Evolutionary conservation across 2,888 invertebrate species (phyloP), one percentile per base, ranked within the genome.

Genomic region (Melangyna quadrimaculata): DNA sequence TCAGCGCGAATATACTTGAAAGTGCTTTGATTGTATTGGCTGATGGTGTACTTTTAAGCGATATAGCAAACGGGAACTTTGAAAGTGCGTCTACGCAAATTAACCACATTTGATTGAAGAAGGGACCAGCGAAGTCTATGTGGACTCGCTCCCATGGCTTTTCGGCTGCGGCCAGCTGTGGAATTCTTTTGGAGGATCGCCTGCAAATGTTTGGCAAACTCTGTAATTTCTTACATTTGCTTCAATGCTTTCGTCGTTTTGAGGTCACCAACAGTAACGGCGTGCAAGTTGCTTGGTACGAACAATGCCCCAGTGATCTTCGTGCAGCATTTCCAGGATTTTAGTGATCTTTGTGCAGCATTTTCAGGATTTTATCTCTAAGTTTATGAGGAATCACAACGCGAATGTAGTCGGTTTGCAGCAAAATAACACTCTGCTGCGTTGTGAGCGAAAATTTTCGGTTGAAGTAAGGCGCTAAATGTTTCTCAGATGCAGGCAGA

Each of bases 11-110:
- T 1, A 40, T 14, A 35, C 6, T 57, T 37, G 12, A 29, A 35
- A 45, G 29, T 9, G 74, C 53, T 57, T 57, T 78, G 22, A 89
- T 73, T 3, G 88, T 89, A 67, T 84, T 88, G 3, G 78, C 63
- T 12, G 88, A 75, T 79, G 88, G 88, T n/a, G 78, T 71, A 43
- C 87, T 65, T 40, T 75, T 82, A 35, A 87, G 63, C 51, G 74
- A 48, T 6, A 71, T 57, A 17, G 51, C 69, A 55, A 72, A 82
- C 3, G 81, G 80, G 37, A 59, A 87, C 53, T 37, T 83, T 5
- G 80, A 80, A 27, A 79, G 72, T 7, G 77, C 27, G 29, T 87
- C 87, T 7, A 78, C 81, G n/a, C 70, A 67, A 48, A 82, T 70
- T 24, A 77, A 65, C 82, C 82, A 78, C 78, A 82, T 87, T 27